Percentiles rank a stretch among this genome's conserved stretches.
phyloP scores from a whole-genome alignment of 2,113 vertebrate genomes.

The Xenopus laevis region DNA sequence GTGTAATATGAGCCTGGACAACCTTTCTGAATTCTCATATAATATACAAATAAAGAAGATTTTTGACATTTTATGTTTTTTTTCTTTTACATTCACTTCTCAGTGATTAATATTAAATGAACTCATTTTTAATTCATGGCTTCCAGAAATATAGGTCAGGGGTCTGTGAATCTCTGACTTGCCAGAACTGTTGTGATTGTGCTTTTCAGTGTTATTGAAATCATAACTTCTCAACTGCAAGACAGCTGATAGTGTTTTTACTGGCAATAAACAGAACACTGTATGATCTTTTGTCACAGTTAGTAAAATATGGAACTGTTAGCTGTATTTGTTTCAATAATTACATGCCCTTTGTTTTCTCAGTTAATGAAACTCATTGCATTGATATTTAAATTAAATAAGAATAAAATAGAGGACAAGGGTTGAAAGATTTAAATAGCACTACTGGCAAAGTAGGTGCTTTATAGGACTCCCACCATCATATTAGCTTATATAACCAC shows the following conservation, averaged over 20 bases:
- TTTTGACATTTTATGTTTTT: slow-evolving; percentile 10
- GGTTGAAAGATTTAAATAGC: too few relatives aligned
- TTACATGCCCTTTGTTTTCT: too few relatives aligned
- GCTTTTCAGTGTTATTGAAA: slow-evolving; percentile 18
- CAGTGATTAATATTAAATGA: slow-evolving; percentile 9
- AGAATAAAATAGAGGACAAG: too few relatives aligned
- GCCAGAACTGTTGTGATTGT: background rate
- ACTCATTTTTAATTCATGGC: slow-evolving; percentile 13
- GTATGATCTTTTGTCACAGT: too few relatives aligned
- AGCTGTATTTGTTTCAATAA: too few relatives aligned
- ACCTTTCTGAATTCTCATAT: background rate
- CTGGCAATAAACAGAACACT: background rate
- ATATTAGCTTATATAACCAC: too few relatives aligned
- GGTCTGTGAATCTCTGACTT: slow-evolving; percentile 5
- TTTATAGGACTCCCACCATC: too few relatives aligned
- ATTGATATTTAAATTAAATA: too few relatives aligned
- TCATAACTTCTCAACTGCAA: slow-evolving; percentile 17
- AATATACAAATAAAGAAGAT: background rate
- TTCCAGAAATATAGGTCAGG: slow-evolving; percentile 25
- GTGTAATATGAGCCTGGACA: background rate
- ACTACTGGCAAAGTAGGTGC: too few relatives aligned
- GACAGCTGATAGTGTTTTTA: background rate
- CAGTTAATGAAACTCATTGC: too few relatives aligned
- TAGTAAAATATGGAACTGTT: too few relatives aligned
- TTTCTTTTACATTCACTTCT: slow-evolving; percentile 6